A percentile compares a stretch with the other conserved stretches of the same genome.
phyloP scores from a whole-genome alignment of 1,140 invertebrate species.

The Brachionus asplanchnoidis region DNA sequence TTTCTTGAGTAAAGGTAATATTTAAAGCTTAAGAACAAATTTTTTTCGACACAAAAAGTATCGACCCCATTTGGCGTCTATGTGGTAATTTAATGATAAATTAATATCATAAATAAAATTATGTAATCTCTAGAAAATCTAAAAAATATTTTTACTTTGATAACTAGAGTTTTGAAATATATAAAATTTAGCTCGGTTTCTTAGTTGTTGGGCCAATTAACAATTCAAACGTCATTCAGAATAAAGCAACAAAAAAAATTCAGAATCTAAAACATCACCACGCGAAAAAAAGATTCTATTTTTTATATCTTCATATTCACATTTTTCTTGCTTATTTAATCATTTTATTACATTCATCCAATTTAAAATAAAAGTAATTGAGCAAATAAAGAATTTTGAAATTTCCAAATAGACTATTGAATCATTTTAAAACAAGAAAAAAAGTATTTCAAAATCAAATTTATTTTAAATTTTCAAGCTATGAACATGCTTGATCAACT shows the following conservation, averaged over 20 bases:
- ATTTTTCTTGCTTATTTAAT: constrained; percentile 3
- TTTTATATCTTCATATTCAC: neutral
- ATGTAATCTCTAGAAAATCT: neutral
- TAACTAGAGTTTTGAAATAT: neutral
- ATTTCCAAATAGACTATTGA: neutral
- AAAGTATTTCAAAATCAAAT: neutral
- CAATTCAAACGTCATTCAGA: neutral
- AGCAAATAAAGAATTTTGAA: constrained; percentile 1
- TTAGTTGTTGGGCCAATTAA: neutral
- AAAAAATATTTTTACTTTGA: neutral
- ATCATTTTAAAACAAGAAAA: constrained; percentile 7
- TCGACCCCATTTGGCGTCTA: neutral
- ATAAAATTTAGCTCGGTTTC: neutral
- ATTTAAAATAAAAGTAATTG: constrained; percentile 9
- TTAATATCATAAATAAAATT: neutral
- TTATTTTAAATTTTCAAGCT: neutral
- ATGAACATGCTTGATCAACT: neutral
- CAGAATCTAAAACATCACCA: neutral
- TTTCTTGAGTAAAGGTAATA: neutral
- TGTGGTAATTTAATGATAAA: neutral
- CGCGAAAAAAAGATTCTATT: neutral
- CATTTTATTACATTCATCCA: neutral
- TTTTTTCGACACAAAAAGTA: neutral
- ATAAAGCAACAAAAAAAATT: neutral
- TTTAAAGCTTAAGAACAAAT: neutral